Percentiles rank a stretch among this genome's conserved stretches.
phyloP scores from a whole-genome alignment of 2,113 vertebrate genomes.

The Tringa solitaria region DNA sequence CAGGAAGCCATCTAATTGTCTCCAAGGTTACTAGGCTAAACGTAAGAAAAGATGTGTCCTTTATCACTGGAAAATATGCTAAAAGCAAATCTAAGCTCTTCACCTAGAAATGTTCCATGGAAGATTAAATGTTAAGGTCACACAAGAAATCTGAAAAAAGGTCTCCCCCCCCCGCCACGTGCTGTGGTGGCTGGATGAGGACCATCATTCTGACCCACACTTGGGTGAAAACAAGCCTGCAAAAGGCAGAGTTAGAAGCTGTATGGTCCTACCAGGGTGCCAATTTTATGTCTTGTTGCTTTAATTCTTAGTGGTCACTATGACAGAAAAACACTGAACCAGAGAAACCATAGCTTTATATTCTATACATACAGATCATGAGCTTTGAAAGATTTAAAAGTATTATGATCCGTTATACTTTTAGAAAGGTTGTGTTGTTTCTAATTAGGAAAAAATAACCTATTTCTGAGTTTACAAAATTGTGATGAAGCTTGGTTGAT shows the following conservation, averaged over 20 bases:
- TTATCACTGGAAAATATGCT: not conserved
- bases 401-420: not conserved
- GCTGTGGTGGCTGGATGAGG: not conserved
- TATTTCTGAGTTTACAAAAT: not conserved
- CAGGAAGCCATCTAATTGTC: not conserved
- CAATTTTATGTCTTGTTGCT: not conserved
- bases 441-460: not conserved
- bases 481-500: not conserved
- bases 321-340: not conserved
- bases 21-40: not conserved
- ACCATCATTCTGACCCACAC: too few relatives aligned
- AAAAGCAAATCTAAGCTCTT: not conserved
- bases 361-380: rapidly evolving
- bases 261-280: not conserved
- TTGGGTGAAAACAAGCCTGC: not conserved
- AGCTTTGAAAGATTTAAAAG: not conserved
- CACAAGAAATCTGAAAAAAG: not conserved
- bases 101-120: not conserved
- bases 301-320: rapidly evolving
- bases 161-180: too few relatives aligned
- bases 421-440: not conserved
- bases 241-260: not conserved
- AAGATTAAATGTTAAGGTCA: not conserved
- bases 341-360: not conserved
- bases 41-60: not conserved